A percentile compares a stretch with the other conserved stretches of the same genome.
These are phyloP conservation scores for Meandrusa payeni DNA, from an alignment of 2,888 invertebrate genomes.

Conservation along the genomic window DNA sequence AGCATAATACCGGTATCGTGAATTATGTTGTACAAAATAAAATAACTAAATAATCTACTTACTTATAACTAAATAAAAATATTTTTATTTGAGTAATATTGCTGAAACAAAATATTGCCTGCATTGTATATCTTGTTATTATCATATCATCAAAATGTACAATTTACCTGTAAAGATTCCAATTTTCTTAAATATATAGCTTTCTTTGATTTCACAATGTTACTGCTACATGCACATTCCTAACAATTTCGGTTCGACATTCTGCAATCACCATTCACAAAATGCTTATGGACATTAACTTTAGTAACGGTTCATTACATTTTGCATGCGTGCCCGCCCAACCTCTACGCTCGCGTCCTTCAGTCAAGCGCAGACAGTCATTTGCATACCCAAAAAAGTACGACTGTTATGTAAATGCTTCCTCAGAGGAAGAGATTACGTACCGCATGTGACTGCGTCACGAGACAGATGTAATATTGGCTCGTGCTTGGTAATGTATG, in stretches of 20 bases:
- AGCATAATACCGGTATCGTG: too few relatives aligned
- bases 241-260: background rate
- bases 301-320: constrained; percentile 3
- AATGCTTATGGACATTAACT: constrained; percentile 8
- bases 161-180: too few relatives aligned
- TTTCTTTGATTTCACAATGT: too few relatives aligned
- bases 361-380: constrained; percentile 29
- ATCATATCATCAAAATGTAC: too few relatives aligned
- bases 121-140: too few relatives aligned
- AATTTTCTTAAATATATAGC: too few relatives aligned
- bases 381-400: constrained; percentile 38
- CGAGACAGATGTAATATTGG: constrained; percentile 30
- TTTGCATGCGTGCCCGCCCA: constrained; percentile 36
- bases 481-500: constrained; percentile 36
- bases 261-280: background rate
- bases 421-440: constrained; percentile 25
- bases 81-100: too few relatives aligned
- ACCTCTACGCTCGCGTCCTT: constrained; percentile 23
- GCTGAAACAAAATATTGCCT: too few relatives aligned
- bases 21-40: too few relatives aligned
- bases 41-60: too few relatives aligned
- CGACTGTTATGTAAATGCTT: constrained; percentile 29
- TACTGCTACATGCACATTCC: too few relatives aligned
- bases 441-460: constrained; percentile 26
- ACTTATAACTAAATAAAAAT: too few relatives aligned